These are phyloP conservation scores for Strongylocentrotus purpuratus DNA, from an alignment of 35 echinoderm and acorn worm species.

Conservation along the genomic window DNA sequence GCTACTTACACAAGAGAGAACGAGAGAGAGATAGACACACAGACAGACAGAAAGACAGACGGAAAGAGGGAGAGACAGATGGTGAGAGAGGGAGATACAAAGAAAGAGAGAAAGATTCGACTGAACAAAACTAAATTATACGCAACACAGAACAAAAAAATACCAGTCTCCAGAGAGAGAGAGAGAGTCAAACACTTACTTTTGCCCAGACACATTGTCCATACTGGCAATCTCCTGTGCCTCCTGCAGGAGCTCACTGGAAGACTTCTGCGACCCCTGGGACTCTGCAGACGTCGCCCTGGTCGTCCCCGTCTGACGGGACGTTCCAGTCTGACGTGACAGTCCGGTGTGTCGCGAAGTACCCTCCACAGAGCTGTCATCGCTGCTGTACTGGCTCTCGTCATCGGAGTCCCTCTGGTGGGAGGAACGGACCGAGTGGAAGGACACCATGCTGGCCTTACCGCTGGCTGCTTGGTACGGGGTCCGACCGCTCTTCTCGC, in stretches of 20 bases:
- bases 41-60: too few species aligned
- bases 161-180: too few species aligned
- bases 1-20: too few species aligned
- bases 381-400: slow-evolving; percentile 59
- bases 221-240: slow-evolving; percentile 84
- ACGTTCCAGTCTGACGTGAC: not conserved
- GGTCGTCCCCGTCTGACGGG: slow-evolving; percentile 38
- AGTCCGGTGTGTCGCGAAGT: not conserved
- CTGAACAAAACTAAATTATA: too few species aligned
- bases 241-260: slow-evolving; percentile 83
- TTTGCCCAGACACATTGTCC: slow-evolving; percentile 72
- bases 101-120: too few species aligned
- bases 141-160: too few species aligned
- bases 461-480: not conserved
- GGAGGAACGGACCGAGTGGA: slow-evolving; percentile 36
- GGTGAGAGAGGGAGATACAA: too few species aligned
- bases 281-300: slow-evolving; percentile 67
- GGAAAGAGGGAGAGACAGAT: too few species aligned
- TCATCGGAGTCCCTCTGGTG: slow-evolving; percentile 50
- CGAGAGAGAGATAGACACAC: too few species aligned
- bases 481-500: not conserved
- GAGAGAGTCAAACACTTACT: slow-evolving; percentile 45
- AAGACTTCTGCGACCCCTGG: slow-evolving; percentile 76
- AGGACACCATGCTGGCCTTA: slow-evolving; percentile 21
- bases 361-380: slow-evolving; percentile 46